Conservation (phyloP, 2,113 vertebrate species). For the Plotosus lineatus region DNA sequence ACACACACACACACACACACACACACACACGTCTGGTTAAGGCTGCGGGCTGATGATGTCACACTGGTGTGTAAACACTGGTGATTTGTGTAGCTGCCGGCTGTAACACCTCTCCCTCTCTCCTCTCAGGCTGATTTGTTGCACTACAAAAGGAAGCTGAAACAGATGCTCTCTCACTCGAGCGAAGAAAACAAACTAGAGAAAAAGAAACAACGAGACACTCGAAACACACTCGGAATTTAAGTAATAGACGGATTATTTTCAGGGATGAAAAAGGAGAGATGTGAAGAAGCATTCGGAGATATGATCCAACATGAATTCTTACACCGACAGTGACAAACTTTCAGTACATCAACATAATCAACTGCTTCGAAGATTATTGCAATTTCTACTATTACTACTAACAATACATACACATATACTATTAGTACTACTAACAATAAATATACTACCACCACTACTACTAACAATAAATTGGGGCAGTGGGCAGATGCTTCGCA, state of each 20-base stretch:
- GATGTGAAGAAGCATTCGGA: background rate
- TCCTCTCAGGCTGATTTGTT: slow-evolving; percentile 8
- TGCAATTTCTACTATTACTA: background rate
- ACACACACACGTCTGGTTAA: background rate
- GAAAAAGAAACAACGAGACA: background rate
- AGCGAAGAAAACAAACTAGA: background rate
- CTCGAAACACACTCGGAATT: slow-evolving; percentile 15
- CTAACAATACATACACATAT: background rate
- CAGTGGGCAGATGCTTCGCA: no score
- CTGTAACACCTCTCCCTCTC: slow-evolving; percentile 20
- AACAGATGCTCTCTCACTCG: slow-evolving; percentile 5
- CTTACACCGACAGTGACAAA: background rate
- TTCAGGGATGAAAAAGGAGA: background rate
- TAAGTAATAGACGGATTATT: background rate
- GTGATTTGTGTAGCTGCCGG: slow-evolving; percentile 36
- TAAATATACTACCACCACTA: background rate
- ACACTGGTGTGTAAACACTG: slow-evolving; percentile 14
- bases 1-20: slow-evolving; percentile 3
- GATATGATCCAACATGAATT: slow-evolving; percentile 1
- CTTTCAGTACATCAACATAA: background rate
- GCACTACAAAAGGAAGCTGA: slow-evolving; percentile 20
- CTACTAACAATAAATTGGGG: background rate
- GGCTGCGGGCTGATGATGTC: slow-evolving; percentile 20
- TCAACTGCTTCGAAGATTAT: no score
- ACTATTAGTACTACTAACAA: background rate